Evolutionary conservation across 2,113 vertebrate species (phyloP).

Genomic region (Gila orcuttii): DNA sequence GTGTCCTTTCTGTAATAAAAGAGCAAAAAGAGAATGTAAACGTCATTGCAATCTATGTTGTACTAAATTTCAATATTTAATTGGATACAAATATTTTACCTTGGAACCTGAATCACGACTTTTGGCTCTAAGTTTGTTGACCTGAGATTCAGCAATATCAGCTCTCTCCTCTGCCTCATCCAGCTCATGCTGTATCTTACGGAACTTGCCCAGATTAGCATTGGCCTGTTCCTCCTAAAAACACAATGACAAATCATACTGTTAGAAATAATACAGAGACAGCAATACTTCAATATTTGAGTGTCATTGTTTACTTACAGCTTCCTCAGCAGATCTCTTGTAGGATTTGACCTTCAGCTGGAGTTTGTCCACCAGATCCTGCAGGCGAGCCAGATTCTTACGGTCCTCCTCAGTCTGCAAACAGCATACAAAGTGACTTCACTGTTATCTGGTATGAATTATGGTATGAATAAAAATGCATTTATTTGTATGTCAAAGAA

Average conservation of each 20-base stretch:
- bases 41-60: neutral
- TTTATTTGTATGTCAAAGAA: neutral
- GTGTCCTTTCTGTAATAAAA: slow-evolving; percentile 67
- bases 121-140: slow-evolving; percentile 76
- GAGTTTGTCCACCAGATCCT: slow-evolving; percentile 84
- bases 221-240: slow-evolving; percentile 73
- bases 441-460: neutral
- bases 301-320: slow-evolving; percentile 60
- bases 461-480: neutral
- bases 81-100: slow-evolving; percentile 50
- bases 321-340: slow-evolving; percentile 80
- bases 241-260: neutral
- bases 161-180: slow-evolving; percentile 75
- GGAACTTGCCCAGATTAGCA: slow-evolving; percentile 66
- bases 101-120: slow-evolving; percentile 69
- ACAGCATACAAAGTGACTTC: neutral
- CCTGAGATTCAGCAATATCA: slow-evolving; percentile 75
- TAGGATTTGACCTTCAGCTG: slow-evolving; percentile 83
- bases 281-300: neutral
- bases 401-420: slow-evolving; percentile 77
- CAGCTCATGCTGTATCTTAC: slow-evolving; percentile 73
- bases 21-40: neutral
- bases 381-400: slow-evolving; percentile 80
- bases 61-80: neutral
- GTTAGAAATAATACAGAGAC: neutral